These are phyloP conservation scores for Rhopalosiphum padi DNA, from an alignment of 1,140 invertebrate species.

Conservation along the genomic window DNA sequence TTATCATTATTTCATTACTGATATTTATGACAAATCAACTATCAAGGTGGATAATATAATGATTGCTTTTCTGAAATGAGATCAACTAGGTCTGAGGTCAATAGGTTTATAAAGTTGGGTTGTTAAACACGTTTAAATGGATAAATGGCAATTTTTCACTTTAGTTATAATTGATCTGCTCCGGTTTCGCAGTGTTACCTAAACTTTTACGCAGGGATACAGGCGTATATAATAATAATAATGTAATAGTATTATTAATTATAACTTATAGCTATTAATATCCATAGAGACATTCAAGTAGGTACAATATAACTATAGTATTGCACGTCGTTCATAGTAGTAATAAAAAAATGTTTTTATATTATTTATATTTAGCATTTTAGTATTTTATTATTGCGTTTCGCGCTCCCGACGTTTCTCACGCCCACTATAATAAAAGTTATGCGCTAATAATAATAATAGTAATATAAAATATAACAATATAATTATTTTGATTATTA, in stretches of 20 bases:
- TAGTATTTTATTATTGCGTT: background rate
- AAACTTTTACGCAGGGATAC: background rate
- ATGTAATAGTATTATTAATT: background rate
- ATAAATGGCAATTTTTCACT: background rate
- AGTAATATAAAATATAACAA: background rate
- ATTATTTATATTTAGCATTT: background rate
- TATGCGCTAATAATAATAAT: too few species aligned
- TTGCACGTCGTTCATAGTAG: background rate
- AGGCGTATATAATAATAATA: background rate
- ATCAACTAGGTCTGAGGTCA: background rate
- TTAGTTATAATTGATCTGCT: background rate
- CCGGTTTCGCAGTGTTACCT: background rate
- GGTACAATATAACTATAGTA: background rate
- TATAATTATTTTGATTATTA: background rate
- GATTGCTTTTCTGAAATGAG: slow-evolving; percentile 36
- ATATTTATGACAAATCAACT: slow-evolving; percentile 3
- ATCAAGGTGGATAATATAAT: slow-evolving; percentile 1
- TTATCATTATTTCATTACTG: slow-evolving; percentile 5
- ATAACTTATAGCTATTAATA: slow-evolving; percentile 9
- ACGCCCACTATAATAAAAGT: background rate
- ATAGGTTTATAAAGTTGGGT: slow-evolving; percentile 28
- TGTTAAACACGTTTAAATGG: slow-evolving; percentile 36
- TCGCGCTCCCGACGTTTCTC: background rate
- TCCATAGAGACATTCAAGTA: background rate
- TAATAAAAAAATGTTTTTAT: background rate